Evolutionary conservation across 2,797 vertebrate species (phyloP), one percentile per base, ranked within the genome.

Genomic region (Neomorphus geoffroyi): DNA sequence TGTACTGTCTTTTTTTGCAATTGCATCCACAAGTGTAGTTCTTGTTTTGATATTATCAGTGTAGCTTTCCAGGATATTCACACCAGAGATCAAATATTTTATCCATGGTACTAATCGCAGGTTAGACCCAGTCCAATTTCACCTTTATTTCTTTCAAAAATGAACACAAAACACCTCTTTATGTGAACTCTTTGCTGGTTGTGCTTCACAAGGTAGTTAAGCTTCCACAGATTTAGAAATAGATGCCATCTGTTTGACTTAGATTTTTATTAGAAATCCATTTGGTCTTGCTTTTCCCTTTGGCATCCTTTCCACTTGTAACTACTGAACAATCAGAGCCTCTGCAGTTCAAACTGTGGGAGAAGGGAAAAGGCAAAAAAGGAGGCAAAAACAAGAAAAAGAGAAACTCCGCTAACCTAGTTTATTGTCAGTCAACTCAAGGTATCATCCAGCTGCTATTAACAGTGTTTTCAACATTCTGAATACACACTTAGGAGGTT

Each of bases 301-400:
- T 77, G 84, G 72, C 53, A 67, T 90, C 56, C 61, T 91, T 96
- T 97, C 85, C 78, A 94, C 56, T 73, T 67, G 27, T 61, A 96
- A 96, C 94, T 43, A 95, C 37, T 92, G 84, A 92, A 90, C 56
- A 95, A 91, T 69, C 74, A 95, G 95, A 96, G 60, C 56, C 75
- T 93, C 86, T 83, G 88, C 91, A 91, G 86, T 87, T 90, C 82
- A 96, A 94, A 95, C 94, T 84, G 91, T 78, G 92, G 71, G 71
- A 95, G 62, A 95, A 90, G 69, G 89, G 70, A 96, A 95, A 90
- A 97, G 70, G 93, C 94, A 96, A 96, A 96, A 96, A 92, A 86
- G 66, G 71, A 75, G 92, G 95, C 93, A 97, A 93, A 92, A 64
- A 91, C 56, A 85, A 78, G 92, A 94, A 77, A 56, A 95, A 66